phyloP scores from a whole-genome alignment of 2,888 invertebrate genomes.

The Drosophila tanythrix region DNA sequence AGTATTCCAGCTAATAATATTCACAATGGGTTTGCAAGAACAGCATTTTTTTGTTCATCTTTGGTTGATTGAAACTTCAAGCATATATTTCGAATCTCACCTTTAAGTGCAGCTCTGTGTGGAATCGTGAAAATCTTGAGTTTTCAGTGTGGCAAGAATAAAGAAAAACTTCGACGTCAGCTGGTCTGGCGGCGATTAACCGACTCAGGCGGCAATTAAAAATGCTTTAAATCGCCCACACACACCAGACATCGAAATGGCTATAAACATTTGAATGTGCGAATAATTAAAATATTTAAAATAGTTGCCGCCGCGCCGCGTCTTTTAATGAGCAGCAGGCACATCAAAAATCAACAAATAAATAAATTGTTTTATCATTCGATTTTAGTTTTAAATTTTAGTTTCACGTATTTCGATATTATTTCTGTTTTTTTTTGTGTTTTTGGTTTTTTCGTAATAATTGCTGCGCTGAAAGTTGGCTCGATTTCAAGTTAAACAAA shows the following conservation, averaged over 20 bases:
- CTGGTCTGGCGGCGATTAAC: slow-evolving; percentile 61
- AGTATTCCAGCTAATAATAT: neutral
- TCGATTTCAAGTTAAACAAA: slow-evolving; percentile 38
- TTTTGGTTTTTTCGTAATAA: slow-evolving; percentile 24
- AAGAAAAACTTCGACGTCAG: slow-evolving; percentile 54
- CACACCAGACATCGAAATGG: neutral
- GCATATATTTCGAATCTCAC: neutral
- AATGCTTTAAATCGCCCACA: slow-evolving; percentile 50
- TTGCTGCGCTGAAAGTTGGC: slow-evolving; percentile 36
- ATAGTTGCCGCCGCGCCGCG: slow-evolving; percentile 63
- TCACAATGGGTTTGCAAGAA: neutral
- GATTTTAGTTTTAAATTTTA: slow-evolving; percentile 20
- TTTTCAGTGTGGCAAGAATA: neutral
- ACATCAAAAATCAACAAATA: slow-evolving; percentile 36
- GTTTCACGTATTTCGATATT: slow-evolving; percentile 12
- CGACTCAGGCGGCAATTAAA: slow-evolving; percentile 65
- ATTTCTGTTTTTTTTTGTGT: neutral
- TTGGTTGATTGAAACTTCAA: neutral
- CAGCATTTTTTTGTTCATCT: neutral
- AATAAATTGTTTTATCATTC: slow-evolving; percentile 27
- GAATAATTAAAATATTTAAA: slow-evolving; percentile 77
- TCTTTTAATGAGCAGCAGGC: slow-evolving; percentile 62
- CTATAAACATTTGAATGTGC: slow-evolving; percentile 59
- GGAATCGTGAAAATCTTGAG: too few relatives aligned
- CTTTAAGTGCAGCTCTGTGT: neutral